phyloP scores from a whole-genome alignment of 2,888 invertebrate genomes.

The Meteorus cinctellus region DNA sequence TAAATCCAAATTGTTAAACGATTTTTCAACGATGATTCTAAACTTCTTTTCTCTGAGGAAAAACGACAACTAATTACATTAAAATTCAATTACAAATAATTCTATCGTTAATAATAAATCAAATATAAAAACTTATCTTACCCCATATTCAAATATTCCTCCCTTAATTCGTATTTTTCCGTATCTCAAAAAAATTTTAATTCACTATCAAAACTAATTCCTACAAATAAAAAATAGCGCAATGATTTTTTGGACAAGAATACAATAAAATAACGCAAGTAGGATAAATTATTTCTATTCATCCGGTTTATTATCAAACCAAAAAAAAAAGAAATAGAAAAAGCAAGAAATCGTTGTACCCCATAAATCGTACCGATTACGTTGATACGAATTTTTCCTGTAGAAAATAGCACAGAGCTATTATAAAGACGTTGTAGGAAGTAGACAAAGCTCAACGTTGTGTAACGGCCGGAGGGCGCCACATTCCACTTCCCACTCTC shows the following conservation, averaged over 20 bases:
- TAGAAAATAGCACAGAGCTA: conserved; percentile 27
- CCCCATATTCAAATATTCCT: too few species aligned
- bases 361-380: conserved; percentile 44
- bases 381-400: conserved; percentile 33
- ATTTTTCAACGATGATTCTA: too few species aligned
- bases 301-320: neutral
- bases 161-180: too few species aligned
- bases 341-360: neutral
- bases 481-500: neutral
- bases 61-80: too few species aligned
- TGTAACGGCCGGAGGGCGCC: neutral
- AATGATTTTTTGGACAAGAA: neutral
- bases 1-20: too few species aligned
- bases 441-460: conserved; percentile 27
- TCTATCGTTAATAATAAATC: too few species aligned
- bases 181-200: too few species aligned
- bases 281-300: neutral
- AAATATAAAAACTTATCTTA: too few species aligned
- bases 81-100: too few species aligned
- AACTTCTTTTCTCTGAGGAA: too few species aligned
- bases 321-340: neutral
- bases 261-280: neutral
- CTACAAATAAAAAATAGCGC: neutral
- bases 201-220: too few species aligned
- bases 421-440: conserved; percentile 30